Evolutionary conservation across 2,113 vertebrate species (phyloP).

Genomic region (Platysternon megacephalum): DNA sequence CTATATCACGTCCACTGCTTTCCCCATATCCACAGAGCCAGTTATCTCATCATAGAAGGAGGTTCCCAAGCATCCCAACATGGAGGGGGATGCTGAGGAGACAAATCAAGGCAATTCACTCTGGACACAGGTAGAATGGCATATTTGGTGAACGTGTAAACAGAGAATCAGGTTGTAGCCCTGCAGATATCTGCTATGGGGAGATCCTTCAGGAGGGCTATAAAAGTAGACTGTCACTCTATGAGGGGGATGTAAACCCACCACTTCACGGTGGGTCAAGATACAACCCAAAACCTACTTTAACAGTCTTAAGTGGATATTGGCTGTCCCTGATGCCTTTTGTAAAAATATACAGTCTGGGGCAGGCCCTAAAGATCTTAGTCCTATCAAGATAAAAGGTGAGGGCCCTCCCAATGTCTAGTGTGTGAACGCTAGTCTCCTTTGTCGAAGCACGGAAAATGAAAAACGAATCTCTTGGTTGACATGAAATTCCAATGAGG

Average conservation of each 20-base stretch:
- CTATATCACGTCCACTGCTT: too few relatives aligned
- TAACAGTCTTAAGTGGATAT: neutral
- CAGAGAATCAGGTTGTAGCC: neutral
- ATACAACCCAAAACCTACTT: neutral
- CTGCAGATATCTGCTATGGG: neutral
- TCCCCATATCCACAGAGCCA: too few relatives aligned
- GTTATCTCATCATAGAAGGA: too few relatives aligned
- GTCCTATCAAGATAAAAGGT: neutral
- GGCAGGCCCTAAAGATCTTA: neutral
- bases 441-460: neutral
- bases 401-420: neutral
- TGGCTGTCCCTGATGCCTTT: neutral
- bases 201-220: neutral
- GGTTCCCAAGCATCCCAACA: too few relatives aligned
- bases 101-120: too few relatives aligned
- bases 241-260: neutral
- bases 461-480: neutral
- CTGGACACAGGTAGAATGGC: too few relatives aligned
- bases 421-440: neutral
- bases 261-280: neutral
- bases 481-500: neutral
- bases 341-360: neutral
- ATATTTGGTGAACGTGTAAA: too few relatives aligned
- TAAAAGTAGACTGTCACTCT: neutral
- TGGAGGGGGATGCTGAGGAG: too few relatives aligned